phyloP scores from a whole-genome alignment of 2,888 invertebrate species.

The Spilosoma lubricipeda region DNA sequence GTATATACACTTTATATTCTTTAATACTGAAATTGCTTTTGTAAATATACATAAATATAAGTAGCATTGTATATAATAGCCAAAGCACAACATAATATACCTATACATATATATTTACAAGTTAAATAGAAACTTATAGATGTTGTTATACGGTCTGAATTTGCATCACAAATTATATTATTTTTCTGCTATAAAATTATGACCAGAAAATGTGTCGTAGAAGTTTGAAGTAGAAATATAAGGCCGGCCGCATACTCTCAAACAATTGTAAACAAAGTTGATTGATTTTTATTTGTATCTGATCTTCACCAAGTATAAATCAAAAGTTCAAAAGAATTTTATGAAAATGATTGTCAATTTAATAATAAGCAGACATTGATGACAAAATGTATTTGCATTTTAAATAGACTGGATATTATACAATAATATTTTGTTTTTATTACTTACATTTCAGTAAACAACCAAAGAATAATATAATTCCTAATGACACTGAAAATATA shows the following conservation, averaged over 20 bases:
- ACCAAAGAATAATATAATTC: background rate
- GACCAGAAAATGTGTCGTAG: slow-evolving; percentile 46
- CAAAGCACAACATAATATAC: slow-evolving; percentile 11
- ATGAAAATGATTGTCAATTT: slow-evolving; percentile 26
- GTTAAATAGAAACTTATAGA: slow-evolving; percentile 20
- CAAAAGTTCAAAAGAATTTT: background rate
- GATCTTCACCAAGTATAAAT: background rate
- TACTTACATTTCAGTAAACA: slow-evolving; percentile 1
- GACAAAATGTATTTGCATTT: slow-evolving; percentile 35
- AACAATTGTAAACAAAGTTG: slow-evolving; percentile 24
- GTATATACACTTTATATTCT: slow-evolving; percentile 8
- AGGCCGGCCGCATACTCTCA: slow-evolving; percentile 43
- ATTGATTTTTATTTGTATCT: background rate
- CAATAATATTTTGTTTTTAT: slow-evolving; percentile 27
- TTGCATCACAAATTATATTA: slow-evolving; percentile 29
- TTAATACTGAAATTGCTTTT: slow-evolving; percentile 10
- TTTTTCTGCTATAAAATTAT: slow-evolving; percentile 42
- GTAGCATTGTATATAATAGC: slow-evolving; percentile 3
- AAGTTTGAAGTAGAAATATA: slow-evolving; percentile 43
- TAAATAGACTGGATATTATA: slow-evolving; percentile 48
- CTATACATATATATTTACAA: slow-evolving; percentile 14
- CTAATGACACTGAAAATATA: background rate
- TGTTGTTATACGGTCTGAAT: slow-evolving; percentile 16
- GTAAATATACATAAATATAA: slow-evolving; percentile 13
- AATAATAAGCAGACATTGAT: slow-evolving; percentile 17